A percentile compares a stretch with the other conserved stretches of the same genome.
These are phyloP conservation scores for Reticulitermes speratus DNA, from an alignment of 1,140 invertebrate genomes.

Conservation along the genomic window DNA sequence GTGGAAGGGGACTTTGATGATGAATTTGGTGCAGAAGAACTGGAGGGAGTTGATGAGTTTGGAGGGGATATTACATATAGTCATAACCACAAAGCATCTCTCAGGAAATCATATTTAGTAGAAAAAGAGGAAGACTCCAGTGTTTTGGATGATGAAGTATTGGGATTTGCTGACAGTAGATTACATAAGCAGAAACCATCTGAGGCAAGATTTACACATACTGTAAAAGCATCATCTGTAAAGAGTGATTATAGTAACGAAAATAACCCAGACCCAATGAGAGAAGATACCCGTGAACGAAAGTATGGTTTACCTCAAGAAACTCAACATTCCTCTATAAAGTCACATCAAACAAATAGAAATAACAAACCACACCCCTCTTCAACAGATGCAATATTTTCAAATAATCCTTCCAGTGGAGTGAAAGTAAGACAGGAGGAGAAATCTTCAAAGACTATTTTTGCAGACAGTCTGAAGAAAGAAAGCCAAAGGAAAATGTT, in stretches of 20 bases:
- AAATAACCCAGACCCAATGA: background rate
- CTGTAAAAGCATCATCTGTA: too few species aligned
- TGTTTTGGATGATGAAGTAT: background rate
- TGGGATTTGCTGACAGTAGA: background rate
- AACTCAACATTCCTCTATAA: too few species aligned
- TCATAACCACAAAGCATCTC: background rate
- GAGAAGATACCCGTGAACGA: background rate
- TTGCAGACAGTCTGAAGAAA: background rate
- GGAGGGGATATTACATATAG: background rate
- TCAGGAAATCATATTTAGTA: background rate
- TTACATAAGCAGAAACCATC: too few species aligned
- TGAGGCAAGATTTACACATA: too few species aligned
- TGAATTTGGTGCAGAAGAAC: slow-evolving; percentile 7
- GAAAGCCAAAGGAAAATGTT: background rate
- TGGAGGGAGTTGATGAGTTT: background rate
- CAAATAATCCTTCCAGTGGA: background rate
- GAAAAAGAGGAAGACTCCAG: background rate
- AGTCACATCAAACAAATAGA: background rate
- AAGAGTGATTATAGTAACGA: too few species aligned
- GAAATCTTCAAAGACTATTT: too few species aligned
- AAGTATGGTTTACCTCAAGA: too few species aligned
- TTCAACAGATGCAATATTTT: background rate
- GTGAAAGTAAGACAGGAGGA: too few species aligned
- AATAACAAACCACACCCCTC: too few species aligned
- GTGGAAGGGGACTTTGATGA: slow-evolving; percentile 7